A percentile compares a stretch with the other conserved stretches of the same genome.
Conservation (phyloP, 1,140 invertebrate species). For the Nasonia vitripennis region DNA sequence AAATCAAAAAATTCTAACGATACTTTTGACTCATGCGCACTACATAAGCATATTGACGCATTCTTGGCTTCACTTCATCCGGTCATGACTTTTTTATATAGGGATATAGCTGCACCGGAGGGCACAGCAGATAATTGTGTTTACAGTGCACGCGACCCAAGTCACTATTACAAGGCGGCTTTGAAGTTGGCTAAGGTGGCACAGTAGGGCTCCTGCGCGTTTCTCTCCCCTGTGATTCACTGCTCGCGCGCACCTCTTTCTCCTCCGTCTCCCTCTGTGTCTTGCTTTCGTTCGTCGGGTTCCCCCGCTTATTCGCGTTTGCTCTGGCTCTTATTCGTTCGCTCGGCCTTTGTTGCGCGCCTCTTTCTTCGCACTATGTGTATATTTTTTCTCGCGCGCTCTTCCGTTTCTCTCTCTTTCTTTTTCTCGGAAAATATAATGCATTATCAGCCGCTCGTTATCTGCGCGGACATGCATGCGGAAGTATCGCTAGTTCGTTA, state of each 20-base stretch:
- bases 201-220: background rate
- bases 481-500: too few species aligned
- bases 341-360: background rate
- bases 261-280: background rate
- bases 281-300: background rate
- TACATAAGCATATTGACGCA: too few species aligned
- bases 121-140: slow-evolving; percentile 26
- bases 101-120: too few species aligned
- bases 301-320: background rate
- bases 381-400: background rate
- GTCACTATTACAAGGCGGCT: slow-evolving; percentile 35
- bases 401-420: background rate
- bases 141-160: slow-evolving; percentile 26
- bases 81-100: too few species aligned
- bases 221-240: slow-evolving; percentile 39
- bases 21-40: too few species aligned
- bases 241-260: background rate
- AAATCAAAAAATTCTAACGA: too few species aligned
- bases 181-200: slow-evolving; percentile 36
- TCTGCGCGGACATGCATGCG: too few species aligned
- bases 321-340: background rate
- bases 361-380: background rate
- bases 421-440: background rate
- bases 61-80: too few species aligned
- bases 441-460: background rate